Evolutionary conservation across 1,140 invertebrate species (phyloP).

Genomic region (Stegodyphus mimosarum): DNA sequence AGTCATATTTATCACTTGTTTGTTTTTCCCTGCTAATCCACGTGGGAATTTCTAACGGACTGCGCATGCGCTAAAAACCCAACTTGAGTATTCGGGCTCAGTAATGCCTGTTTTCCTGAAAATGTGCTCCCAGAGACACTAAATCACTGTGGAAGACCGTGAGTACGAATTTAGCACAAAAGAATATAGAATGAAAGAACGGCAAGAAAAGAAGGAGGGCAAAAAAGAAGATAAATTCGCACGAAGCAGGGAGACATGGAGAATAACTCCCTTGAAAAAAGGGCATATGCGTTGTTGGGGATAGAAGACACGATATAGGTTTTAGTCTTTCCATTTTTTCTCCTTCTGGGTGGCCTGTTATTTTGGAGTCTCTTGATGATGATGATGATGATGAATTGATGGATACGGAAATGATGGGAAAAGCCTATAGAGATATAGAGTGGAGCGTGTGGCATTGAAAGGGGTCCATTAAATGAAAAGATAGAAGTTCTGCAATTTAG

Average conservation of each 20-base stretch:
- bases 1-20: too few relatives aligned
- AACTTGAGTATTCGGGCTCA: background rate
- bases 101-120: slow-evolving; percentile 1
- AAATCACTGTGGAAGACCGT: background rate
- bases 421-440: background rate
- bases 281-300: background rate
- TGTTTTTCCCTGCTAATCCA: too few relatives aligned
- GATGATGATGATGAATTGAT: slow-evolving; percentile 18
- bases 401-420: background rate
- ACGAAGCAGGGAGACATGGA: background rate
- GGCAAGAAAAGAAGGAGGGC: background rate
- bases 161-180: background rate
- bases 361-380: background rate
- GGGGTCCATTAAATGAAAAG: background rate
- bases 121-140: background rate
- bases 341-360: background rate
- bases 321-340: slow-evolving; percentile 1
- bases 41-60: too few relatives aligned
- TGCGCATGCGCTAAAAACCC: too few relatives aligned
- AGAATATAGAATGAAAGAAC: background rate
- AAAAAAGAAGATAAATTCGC: slow-evolving; percentile 12
- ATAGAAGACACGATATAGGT: slow-evolving; percentile 10
- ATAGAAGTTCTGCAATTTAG: background rate
- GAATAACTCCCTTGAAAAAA: background rate
- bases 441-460: background rate